Percentiles rank a stretch among this genome's conserved stretches.
Conservation (phyloP, 2,113 vertebrate genomes). For the Gnathonemus echidnorhynchus region DNA sequence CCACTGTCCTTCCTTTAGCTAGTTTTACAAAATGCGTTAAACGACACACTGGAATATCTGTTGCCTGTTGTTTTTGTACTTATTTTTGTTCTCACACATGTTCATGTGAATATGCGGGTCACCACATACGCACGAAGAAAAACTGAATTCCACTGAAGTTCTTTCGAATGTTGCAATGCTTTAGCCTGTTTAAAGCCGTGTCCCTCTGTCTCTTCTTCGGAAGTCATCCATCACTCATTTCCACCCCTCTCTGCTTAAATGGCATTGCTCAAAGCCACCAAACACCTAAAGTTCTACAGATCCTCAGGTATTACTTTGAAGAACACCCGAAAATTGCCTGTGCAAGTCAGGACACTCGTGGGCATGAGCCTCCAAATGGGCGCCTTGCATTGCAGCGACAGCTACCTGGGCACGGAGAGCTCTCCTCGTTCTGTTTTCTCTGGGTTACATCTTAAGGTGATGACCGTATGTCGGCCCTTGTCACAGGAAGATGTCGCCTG, state of each 20-base stretch:
- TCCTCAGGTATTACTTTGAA: background rate
- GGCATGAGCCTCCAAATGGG: background rate
- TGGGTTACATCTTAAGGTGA: slow-evolving; percentile 81
- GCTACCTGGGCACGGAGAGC: slow-evolving; percentile 66
- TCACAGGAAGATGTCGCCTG: slow-evolving; percentile 78
- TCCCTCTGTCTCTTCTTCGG: background rate
- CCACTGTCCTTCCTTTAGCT: background rate
- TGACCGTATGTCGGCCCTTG: slow-evolving; percentile 77
- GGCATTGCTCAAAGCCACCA: background rate
- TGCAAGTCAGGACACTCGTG: background rate
- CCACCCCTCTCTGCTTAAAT: background rate
- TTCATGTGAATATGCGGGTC: background rate
- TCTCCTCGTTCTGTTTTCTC: slow-evolving; percentile 65
- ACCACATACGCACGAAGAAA: background rate
- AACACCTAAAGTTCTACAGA: background rate
- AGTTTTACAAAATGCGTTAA: background rate
- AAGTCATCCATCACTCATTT: background rate
- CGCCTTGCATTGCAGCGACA: background rate
- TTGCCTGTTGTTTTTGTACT: background rate
- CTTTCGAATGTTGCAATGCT: background rate
- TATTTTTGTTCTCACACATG: background rate
- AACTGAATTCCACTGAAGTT: background rate
- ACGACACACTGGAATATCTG: background rate
- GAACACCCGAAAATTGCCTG: background rate
- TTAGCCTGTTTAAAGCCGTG: background rate